phyloP scores from a whole-genome alignment of 92 coral and sea anemone species.

The Epizoanthus fatuus region DNA sequence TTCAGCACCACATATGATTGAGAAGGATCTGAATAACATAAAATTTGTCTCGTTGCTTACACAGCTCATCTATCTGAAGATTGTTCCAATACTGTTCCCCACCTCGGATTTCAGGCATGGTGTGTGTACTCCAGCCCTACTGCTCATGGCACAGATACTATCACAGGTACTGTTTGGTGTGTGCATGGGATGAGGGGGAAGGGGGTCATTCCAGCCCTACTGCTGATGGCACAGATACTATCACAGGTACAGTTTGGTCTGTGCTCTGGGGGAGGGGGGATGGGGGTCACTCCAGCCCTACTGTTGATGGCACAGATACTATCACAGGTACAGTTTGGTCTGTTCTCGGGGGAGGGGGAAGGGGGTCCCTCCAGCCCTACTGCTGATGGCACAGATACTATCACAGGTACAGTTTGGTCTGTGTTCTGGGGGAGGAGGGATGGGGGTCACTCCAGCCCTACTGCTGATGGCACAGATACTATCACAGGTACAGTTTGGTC shows the following conservation, averaged over 20 bases:
- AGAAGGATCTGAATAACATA: neutral
- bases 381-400: conserved; percentile 84
- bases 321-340: conserved; percentile 74
- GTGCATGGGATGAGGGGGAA: neutral
- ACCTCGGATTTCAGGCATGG: conserved; percentile 93
- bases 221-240: conserved; percentile 83
- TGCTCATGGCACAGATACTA: conserved; percentile 84
- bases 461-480: conserved; percentile 84
- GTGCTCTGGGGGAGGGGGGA: neutral
- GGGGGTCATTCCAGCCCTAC: conserved; percentile 76
- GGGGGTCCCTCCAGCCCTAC: conserved; percentile 77
- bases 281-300: conserved; percentile 79
- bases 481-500: conserved; percentile 74
- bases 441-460: conserved; percentile 75
- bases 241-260: conserved; percentile 70
- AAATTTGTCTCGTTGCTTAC: conserved; percentile 26
- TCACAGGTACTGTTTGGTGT: conserved; percentile 72
- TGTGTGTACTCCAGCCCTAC: conserved; percentile 93
- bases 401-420: conserved; percentile 73
- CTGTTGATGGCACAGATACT: conserved; percentile 84
- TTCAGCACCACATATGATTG: neutral
- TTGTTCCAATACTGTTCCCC: conserved; percentile 90
- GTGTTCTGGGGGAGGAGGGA: neutral
- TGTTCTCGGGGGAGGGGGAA: neutral
- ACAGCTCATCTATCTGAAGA: conserved; percentile 81